Evolutionary conservation across 2,888 invertebrate species (phyloP), one percentile per base, ranked within the genome.

Genomic region (Hermaeophaga mercurialis): DNA sequence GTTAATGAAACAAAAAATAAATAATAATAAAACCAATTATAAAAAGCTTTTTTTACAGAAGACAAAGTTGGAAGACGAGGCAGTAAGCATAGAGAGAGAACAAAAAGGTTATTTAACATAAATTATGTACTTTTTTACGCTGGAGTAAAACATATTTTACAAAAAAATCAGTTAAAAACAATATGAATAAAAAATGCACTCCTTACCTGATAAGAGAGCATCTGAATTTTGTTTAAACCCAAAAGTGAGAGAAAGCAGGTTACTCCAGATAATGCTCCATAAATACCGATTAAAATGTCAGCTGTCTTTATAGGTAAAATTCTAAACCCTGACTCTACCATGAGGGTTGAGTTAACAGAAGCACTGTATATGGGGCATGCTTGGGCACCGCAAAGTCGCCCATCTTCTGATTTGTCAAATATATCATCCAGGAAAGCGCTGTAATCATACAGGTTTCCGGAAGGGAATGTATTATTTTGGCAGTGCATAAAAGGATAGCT

Each of bases 341-440:
- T 47, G 33, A 59, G 43, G 14, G 56, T 48, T 46, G 61, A 46
- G 36, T 66, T 64, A 9, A 48, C 17, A 5, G 65, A 26, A 2
- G 44, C 17, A 45, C 58, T 62, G 5, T 36, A 58, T 17, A 76
- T 71, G 0, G 84, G 84, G 58, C 85, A 85, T 58, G 84, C 81
- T 48, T 80, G 80, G 2, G 82, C 80, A 1, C 85, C 85, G 62
- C 85, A 85, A n/a, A 84, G 76, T 36, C 84, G 71, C 34, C 81
- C 81, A 1, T 82, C 82, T 63, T 82, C 82, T 56, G 81, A 80
- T 22, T 79, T 75, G 63, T 80, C 80, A 69, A 82, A 84, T 59
- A 82, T 79, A 41, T 79, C 80, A 63, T 81, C 80, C 49, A 80
- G 69, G 43, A 71, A 72, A 8, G 70, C 65, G 54, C 59, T 69